A percentile compares a stretch with the other conserved stretches of the same genome.
These are phyloP conservation scores for Nautilus pompilius DNA, from an alignment of 1,140 invertebrate genomes.

Conservation along the genomic window DNA sequence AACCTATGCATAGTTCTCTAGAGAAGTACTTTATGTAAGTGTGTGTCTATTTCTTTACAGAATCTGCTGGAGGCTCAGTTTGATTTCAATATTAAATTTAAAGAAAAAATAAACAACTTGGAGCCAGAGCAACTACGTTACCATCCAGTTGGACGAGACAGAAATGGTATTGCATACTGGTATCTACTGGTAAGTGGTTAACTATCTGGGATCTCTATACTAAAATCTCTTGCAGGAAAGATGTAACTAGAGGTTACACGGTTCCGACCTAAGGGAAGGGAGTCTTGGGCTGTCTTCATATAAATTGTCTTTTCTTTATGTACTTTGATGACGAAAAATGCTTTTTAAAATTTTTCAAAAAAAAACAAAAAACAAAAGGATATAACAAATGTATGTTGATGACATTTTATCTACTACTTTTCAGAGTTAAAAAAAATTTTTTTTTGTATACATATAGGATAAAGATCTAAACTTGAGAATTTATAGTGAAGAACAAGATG, in stretches of 20 bases:
- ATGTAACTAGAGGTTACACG: not conserved
- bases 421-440: not conserved
- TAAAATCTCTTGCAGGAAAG: not conserved
- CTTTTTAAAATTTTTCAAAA: not conserved
- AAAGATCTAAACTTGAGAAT: conserved; percentile 83
- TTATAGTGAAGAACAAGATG: conserved; percentile 91
- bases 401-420: not conserved
- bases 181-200: conserved; percentile 65
- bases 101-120: conserved; percentile 82
- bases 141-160: conserved; percentile 85
- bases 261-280: not conserved
- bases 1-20: not conserved
- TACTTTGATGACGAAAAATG: not conserved
- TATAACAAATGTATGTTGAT: not conserved
- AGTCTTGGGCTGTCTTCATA: not conserved
- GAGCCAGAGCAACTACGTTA: conserved; percentile 75
- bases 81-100: conserved; percentile 90
- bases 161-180: conserved; percentile 88
- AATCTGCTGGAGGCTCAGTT: conserved; percentile 90
- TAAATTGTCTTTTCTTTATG: not conserved
- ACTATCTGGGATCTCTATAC: not conserved
- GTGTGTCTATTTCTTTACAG: conserved; percentile 60
- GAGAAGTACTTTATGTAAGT: not conserved
- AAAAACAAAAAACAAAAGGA: not conserved
- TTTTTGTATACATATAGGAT: conserved; percentile 61